These are phyloP conservation scores for Aquatica leii DNA, from an alignment of 2,888 invertebrate species.

Conservation along the genomic window DNA sequence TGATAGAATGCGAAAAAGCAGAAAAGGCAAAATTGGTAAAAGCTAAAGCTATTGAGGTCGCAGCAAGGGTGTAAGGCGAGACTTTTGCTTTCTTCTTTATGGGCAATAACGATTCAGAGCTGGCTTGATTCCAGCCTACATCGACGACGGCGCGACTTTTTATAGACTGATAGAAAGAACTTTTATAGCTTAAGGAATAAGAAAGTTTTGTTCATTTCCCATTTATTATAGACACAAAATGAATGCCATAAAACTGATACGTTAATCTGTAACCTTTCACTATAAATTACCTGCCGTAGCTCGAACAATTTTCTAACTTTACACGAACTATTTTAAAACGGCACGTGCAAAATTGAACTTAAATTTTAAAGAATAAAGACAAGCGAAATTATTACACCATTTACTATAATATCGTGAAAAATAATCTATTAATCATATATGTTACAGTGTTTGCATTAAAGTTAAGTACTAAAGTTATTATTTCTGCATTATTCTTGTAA, in stretches of 20 bases:
- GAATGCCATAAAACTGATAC: slow-evolving; percentile 21
- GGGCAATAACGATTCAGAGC: slow-evolving; percentile 35
- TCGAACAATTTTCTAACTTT: slow-evolving; percentile 21
- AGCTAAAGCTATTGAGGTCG: slow-evolving; percentile 31
- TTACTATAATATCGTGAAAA: too few species aligned
- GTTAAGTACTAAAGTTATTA: too few species aligned
- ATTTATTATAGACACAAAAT: slow-evolving; percentile 28
- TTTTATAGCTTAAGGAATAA: slow-evolving; percentile 28
- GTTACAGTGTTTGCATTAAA: too few species aligned
- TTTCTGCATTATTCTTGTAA: too few species aligned
- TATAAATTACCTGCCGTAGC: slow-evolving; percentile 19
- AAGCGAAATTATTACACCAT: too few species aligned
- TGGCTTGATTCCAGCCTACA: slow-evolving; percentile 36
- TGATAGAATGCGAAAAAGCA: slow-evolving; percentile 22
- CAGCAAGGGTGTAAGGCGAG: slow-evolving; percentile 35
- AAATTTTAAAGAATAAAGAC: too few species aligned
- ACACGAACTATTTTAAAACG: slow-evolving; percentile 2
- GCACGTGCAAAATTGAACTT: slow-evolving; percentile 10
- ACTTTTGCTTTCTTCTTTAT: slow-evolving; percentile 36
- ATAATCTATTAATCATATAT: too few species aligned
- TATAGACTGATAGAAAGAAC: slow-evolving; percentile 34
- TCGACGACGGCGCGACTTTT: slow-evolving; percentile 30
- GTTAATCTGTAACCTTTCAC: slow-evolving; percentile 31
- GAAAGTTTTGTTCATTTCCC: slow-evolving; percentile 33
- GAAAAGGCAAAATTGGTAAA: slow-evolving; percentile 31